Conservation (phyloP, 2,888 invertebrate genomes). For the Drosophila testacea region DNA sequence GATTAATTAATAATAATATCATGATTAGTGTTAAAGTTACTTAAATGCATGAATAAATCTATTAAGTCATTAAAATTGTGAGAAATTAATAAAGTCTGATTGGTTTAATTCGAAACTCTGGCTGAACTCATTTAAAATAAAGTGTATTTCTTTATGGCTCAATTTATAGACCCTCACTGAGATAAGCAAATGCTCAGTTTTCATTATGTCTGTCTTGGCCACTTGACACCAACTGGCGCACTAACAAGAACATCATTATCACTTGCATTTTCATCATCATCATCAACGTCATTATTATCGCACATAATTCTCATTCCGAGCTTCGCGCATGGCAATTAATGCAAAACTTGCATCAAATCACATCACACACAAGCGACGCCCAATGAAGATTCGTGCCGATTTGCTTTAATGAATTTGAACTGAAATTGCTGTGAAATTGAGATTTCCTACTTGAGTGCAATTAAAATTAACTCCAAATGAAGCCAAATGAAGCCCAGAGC, state of each 20-base stretch:
- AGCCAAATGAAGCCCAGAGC: slow-evolving; percentile 45
- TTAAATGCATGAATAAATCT: no score
- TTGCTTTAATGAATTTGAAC: slow-evolving; percentile 60
- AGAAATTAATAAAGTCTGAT: neutral
- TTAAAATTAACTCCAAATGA: slow-evolving; percentile 76
- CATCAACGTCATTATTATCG: slow-evolving; percentile 6
- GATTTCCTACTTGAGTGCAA: slow-evolving; percentile 78
- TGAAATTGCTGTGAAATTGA: slow-evolving; percentile 74
- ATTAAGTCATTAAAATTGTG: neutral
- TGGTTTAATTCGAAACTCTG: neutral
- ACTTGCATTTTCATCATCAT: slow-evolving; percentile 7
- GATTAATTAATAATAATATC: no score
- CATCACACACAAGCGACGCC: slow-evolving; percentile 38
- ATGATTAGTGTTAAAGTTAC: no score
- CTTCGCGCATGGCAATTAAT: slow-evolving; percentile 57
- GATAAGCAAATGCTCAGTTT: slow-evolving; percentile 18
- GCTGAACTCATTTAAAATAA: slow-evolving; percentile 10
- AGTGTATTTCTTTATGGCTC: slow-evolving; percentile 20
- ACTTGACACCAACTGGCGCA: slow-evolving; percentile 43
- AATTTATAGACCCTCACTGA: slow-evolving; percentile 22
- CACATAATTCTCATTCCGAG: slow-evolving; percentile 11
- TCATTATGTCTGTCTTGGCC: slow-evolving; percentile 22
- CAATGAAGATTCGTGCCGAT: slow-evolving; percentile 58
- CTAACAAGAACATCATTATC: slow-evolving; percentile 34
- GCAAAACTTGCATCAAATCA: slow-evolving; percentile 61